Evolutionary conservation across 2,113 vertebrate species (phyloP).

Genomic region (Peromyscus californicus): DNA sequence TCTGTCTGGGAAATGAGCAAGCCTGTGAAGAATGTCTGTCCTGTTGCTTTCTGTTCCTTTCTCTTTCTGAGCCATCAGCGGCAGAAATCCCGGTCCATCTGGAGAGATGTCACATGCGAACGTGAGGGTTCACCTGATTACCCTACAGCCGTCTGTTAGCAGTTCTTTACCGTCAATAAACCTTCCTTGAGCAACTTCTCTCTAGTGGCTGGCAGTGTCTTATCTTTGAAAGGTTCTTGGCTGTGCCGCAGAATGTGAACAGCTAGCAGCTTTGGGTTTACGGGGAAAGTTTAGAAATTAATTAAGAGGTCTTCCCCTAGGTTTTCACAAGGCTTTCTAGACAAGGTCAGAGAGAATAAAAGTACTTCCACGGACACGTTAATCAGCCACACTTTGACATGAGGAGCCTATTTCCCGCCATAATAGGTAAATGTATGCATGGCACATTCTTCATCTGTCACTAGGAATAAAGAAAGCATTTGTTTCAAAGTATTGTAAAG

Average conservation of each 20-base stretch:
- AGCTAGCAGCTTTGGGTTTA: neutral
- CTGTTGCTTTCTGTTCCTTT: slow-evolving; percentile 68
- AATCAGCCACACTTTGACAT: neutral
- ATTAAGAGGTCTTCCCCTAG: neutral
- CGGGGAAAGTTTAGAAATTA: neutral
- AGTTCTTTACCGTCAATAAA: slow-evolving; percentile 80
- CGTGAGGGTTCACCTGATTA: neutral
- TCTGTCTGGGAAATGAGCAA: slow-evolving; percentile 68
- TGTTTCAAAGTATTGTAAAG: slow-evolving; percentile 27
- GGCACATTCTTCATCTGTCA: neutral
- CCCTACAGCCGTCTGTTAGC: slow-evolving; percentile 24
- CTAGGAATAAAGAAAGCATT: neutral
- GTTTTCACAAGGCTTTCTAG: neutral
- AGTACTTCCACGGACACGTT: neutral
- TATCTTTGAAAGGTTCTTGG: slow-evolving; percentile 32
- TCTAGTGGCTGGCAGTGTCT: neutral
- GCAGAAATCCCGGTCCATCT: neutral
- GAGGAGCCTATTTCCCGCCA: neutral
- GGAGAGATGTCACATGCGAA: slow-evolving; percentile 2
- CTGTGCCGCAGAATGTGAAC: neutral
- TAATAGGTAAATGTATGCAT: neutral
- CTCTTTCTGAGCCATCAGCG: slow-evolving; percentile 42
- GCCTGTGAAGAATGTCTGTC: slow-evolving; percentile 43
- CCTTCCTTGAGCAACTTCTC: slow-evolving; percentile 76
- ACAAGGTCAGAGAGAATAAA: slow-evolving; percentile 53